These are phyloP conservation scores for Parazoanthus darwini DNA, from an alignment of 92 coral and sea anemone species.

Conservation along the genomic window DNA sequence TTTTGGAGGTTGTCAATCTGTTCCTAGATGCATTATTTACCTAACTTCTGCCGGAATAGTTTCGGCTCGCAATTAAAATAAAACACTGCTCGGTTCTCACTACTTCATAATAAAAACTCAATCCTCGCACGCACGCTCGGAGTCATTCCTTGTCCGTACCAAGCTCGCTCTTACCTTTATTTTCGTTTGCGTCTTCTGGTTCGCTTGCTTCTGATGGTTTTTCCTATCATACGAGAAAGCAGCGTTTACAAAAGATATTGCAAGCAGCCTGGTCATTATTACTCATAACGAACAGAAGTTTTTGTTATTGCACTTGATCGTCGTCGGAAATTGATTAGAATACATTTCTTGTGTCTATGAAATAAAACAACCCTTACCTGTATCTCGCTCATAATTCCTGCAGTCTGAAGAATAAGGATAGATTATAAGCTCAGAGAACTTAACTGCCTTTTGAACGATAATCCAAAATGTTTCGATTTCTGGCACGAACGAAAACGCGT, in stretches of 20 bases:
- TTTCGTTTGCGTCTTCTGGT: neutral
- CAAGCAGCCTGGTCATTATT: neutral
- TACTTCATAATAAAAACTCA: neutral
- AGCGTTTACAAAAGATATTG: neutral
- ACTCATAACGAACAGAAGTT: too few relatives aligned
- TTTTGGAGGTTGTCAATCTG: neutral
- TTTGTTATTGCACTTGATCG: conserved; percentile 14
- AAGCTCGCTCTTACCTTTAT: neutral
- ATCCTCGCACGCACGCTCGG: neutral
- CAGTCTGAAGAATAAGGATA: neutral
- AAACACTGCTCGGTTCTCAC: neutral
- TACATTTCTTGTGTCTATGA: neutral
- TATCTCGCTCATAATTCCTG: neutral
- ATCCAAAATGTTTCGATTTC: neutral
- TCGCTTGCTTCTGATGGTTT: neutral
- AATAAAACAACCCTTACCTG: neutral
- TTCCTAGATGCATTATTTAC: neutral
- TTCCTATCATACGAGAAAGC: neutral
- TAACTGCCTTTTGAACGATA: neutral
- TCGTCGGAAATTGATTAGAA: neutral
- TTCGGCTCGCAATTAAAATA: neutral
- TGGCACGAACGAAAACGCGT: neutral
- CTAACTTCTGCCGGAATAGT: neutral
- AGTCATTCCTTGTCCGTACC: neutral
- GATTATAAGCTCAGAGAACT: neutral